Conservation (phyloP, 1,140 invertebrate species). For the Ips typographus region DNA sequence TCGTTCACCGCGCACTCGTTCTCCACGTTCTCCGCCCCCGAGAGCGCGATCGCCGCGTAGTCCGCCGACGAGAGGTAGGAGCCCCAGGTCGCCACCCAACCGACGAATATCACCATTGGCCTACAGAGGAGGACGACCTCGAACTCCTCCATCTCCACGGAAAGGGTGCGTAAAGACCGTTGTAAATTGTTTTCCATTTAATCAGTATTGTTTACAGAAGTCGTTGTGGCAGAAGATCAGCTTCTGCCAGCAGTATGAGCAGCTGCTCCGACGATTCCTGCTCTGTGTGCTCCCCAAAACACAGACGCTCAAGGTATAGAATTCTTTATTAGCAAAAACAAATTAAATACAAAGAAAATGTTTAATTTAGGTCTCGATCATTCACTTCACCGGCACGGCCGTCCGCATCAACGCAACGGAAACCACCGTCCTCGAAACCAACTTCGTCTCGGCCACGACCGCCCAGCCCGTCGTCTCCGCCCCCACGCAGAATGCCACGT, state of each 20-base stretch:
- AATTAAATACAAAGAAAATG: no score
- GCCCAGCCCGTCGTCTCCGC: constrained; percentile 47
- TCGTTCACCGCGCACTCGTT: constrained; percentile 54
- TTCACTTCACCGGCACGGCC: constrained; percentile 52
- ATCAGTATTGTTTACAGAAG: background rate
- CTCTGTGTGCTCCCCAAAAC: constrained; percentile 67
- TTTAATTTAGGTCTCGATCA: constrained; percentile 54
- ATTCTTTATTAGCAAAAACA: no score
- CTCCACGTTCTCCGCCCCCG: constrained; percentile 53
- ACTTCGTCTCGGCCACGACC: constrained; percentile 39
- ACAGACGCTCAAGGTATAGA: constrained; percentile 48
- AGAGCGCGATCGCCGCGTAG: constrained; percentile 44
- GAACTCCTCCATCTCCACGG: constrained; percentile 51
- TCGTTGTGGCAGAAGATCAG: constrained; percentile 52
- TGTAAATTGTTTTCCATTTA: background rate
- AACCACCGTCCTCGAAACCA: constrained; percentile 41
- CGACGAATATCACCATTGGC: constrained; percentile 52
- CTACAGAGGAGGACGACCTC: constrained; percentile 54
- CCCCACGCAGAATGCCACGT: constrained; percentile 49
- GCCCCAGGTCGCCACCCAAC: constrained; percentile 39
- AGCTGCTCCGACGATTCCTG: constrained; percentile 81
- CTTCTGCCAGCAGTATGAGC: constrained; percentile 70
- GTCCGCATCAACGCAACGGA: constrained; percentile 31
- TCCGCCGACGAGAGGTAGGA: constrained; percentile 48
- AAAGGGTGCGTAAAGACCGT: background rate